Evolutionary conservation across 2,797 vertebrate species (phyloP).

Genomic region (Taenioides sp.): DNA sequence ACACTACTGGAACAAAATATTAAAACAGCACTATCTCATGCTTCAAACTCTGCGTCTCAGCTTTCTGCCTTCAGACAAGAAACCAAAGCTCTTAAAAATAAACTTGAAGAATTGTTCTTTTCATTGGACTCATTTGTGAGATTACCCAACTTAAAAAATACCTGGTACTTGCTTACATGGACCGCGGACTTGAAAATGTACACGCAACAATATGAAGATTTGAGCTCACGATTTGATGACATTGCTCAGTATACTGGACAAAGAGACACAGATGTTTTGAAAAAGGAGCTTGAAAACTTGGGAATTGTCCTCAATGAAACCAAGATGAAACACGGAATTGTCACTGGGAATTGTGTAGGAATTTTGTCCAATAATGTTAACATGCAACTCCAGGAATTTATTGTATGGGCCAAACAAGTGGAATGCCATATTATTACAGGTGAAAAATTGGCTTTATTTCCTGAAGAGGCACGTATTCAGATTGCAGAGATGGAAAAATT

Average conservation of each 20-base stretch:
- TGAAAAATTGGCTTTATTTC: slow-evolving; percentile 80
- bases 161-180: slow-evolving; percentile 55
- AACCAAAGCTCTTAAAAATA: slow-evolving; percentile 62
- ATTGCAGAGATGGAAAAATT: slow-evolving; percentile 78
- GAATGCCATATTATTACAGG: slow-evolving; percentile 64
- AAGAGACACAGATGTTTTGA: slow-evolving; percentile 79
- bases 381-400: slow-evolving; percentile 75
- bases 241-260: slow-evolving; percentile 81
- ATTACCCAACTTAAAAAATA: slow-evolving; percentile 43
- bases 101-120: slow-evolving; percentile 67
- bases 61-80: slow-evolving; percentile 71
- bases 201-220: slow-evolving; percentile 69
- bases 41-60: slow-evolving; percentile 72
- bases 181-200: slow-evolving; percentile 75
- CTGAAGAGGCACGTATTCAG: slow-evolving; percentile 80
- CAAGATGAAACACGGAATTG: slow-evolving; percentile 53
- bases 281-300: slow-evolving; percentile 71
- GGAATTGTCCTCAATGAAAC: slow-evolving; percentile 69
- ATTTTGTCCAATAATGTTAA: slow-evolving; percentile 60
- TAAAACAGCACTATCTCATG: slow-evolving; percentile 75
- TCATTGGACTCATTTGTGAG: slow-evolving; percentile 26
- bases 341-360: slow-evolving; percentile 22
- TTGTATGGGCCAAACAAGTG: slow-evolving; percentile 80
- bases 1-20: slow-evolving; percentile 75
- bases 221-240: slow-evolving; percentile 76